Percentiles rank a stretch among this genome's conserved stretches.
Evolutionary conservation across 2,113 vertebrate genomes (phyloP).

Genomic region (Plectropomus leopardus): DNA sequence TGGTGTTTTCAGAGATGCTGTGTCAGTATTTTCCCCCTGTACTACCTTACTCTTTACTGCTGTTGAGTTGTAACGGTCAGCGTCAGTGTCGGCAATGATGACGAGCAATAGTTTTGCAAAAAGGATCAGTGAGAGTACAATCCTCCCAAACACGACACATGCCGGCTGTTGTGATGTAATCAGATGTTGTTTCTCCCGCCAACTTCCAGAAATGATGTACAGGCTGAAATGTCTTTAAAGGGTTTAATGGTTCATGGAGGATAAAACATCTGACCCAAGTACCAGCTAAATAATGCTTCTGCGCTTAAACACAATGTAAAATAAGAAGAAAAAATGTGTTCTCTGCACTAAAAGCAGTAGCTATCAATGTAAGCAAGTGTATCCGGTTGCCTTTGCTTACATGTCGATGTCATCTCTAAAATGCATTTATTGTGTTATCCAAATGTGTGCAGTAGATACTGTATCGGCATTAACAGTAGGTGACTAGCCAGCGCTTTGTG

Average conservation of each 20-base stretch:
- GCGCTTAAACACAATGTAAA: conserved; percentile 43
- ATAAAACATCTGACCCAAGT: conserved; percentile 26
- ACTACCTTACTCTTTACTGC: conserved; percentile 41
- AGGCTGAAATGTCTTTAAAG: conserved; percentile 12
- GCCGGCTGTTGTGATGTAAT: conserved; percentile 12
- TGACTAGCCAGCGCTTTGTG: conserved; percentile 77
- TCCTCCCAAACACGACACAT: conserved; percentile 1
- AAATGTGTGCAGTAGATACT: conserved; percentile 75
- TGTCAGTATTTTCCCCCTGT: conserved; percentile 54
- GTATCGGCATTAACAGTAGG: conserved; percentile 70
- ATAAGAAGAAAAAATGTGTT: conserved; percentile 38
- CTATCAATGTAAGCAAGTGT: conserved; percentile 66
- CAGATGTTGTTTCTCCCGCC: not conserved
- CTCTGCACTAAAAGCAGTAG: conserved; percentile 51
- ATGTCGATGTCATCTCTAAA: conserved; percentile 69
- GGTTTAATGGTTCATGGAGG: conserved; percentile 21
- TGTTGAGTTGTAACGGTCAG: conserved; percentile 37
- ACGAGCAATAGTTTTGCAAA: conserved; percentile 40
- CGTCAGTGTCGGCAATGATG: not conserved
- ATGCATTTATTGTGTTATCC: conserved; percentile 72
- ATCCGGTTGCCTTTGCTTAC: conserved; percentile 53
- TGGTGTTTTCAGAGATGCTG: conserved; percentile 54
- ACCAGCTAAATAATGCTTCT: conserved; percentile 51
- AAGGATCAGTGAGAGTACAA: conserved; percentile 25
- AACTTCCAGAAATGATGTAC: conserved; percentile 13